Percentiles rank a stretch among this genome's conserved stretches.
These are phyloP conservation scores for Eristalis tenax DNA, from an alignment of 2,888 invertebrate genomes.

Conservation along the genomic window DNA sequence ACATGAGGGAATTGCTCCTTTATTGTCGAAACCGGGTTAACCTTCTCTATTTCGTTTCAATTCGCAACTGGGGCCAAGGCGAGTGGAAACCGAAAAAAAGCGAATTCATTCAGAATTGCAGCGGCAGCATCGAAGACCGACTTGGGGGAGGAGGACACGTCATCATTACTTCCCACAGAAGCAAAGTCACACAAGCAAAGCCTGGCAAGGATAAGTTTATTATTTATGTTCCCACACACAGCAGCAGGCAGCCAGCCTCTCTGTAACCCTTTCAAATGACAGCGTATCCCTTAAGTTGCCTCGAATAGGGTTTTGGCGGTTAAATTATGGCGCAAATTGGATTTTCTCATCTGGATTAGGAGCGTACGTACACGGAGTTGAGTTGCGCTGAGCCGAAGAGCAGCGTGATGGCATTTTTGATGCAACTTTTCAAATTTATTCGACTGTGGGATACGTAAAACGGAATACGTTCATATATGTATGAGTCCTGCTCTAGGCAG, in stretches of 20 bases:
- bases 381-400: background rate
- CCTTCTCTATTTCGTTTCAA: background rate
- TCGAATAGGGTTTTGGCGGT: constrained; percentile 53
- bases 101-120: background rate
- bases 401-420: constrained; percentile 10
- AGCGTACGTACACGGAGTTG: background rate
- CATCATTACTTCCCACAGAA: background rate
- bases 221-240: constrained; percentile 59
- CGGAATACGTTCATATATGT: background rate
- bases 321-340: constrained; percentile 66
- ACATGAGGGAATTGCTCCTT: background rate
- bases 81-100: background rate
- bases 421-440: constrained; percentile 41
- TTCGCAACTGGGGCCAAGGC: background rate
- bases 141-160: background rate
- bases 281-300: constrained; percentile 37
- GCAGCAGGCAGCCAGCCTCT: constrained; percentile 5
- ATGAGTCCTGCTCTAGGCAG: too few species aligned
- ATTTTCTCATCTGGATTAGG: constrained; percentile 49
- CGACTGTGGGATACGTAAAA: constrained; percentile 4
- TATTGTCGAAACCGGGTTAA: background rate
- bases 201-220: constrained; percentile 55
- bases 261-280: background rate
- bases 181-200: background rate
- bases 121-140: background rate